Percentiles rank a stretch among this genome's conserved stretches.
Conservation (phyloP, 2,113 vertebrate species). For the Bufo bufo region DNA sequence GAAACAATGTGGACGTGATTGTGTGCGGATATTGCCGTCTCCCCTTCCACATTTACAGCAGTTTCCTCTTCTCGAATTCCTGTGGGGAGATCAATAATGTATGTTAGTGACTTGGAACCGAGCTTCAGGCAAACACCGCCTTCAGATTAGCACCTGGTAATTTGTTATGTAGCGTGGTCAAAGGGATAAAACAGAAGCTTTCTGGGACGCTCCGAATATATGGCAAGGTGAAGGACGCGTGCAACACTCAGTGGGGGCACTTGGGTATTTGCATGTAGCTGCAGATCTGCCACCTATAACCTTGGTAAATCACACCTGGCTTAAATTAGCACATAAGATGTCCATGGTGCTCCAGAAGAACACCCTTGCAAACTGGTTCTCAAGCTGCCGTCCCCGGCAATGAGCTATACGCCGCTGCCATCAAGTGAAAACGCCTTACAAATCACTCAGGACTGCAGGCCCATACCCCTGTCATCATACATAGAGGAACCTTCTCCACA, state of each 20-base stretch:
- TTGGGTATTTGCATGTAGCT: neutral
- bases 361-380: slow-evolving; percentile 23
- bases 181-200: neutral
- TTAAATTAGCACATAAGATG: slow-evolving; percentile 29
- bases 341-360: slow-evolving; percentile 15
- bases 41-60: slow-evolving; percentile 69
- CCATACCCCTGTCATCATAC: too few relatives aligned
- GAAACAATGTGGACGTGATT: slow-evolving; percentile 58
- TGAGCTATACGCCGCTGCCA: slow-evolving; percentile 25
- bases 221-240: neutral
- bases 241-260: neutral
- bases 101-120: slow-evolving; percentile 19
- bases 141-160: slow-evolving; percentile 20
- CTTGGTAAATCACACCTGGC: slow-evolving; percentile 36
- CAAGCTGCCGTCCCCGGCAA: neutral
- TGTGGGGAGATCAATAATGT: slow-evolving; percentile 62
- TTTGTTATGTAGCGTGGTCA: neutral
- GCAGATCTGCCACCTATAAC: neutral
- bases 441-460: neutral
- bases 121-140: neutral
- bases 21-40: slow-evolving; percentile 53
- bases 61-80: slow-evolving; percentile 82
- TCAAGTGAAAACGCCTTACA: neutral
- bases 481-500: too few relatives aligned
- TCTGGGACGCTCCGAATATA: neutral